Conservation (phyloP, 2,888 invertebrate genomes). For the Siphlonurus alternatus region DNA sequence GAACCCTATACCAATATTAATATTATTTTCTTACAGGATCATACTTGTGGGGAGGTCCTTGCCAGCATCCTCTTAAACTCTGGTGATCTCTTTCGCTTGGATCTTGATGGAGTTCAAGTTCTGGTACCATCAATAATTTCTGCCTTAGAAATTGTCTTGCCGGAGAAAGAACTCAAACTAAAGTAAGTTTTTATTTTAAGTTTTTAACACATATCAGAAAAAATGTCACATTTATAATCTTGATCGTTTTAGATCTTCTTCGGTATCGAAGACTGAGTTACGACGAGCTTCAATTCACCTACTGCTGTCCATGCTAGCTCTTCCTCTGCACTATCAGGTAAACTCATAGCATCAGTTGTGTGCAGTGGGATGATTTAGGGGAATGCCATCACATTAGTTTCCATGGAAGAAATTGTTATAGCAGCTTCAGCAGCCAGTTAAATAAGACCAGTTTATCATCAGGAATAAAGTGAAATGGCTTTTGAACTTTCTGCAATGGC, state of each 20-base stretch:
- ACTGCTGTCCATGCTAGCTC: conserved; percentile 73
- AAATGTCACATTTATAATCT: neutral
- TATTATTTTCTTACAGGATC: conserved; percentile 22
- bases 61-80: conserved; percentile 78
- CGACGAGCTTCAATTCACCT: conserved; percentile 84
- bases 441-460: too few species aligned
- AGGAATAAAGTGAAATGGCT: too few species aligned
- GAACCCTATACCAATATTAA: too few species aligned
- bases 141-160: conserved; percentile 79
- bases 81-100: conserved; percentile 72
- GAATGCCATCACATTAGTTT: conserved; percentile 1
- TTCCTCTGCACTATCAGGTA: conserved; percentile 81
- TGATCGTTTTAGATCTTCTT: conserved; percentile 28
- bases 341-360: conserved; percentile 9
- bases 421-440: too few species aligned
- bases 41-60: conserved; percentile 58
- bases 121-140: conserved; percentile 77
- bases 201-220: neutral
- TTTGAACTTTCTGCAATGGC: too few species aligned
- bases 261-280: conserved; percentile 57
- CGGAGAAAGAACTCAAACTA: conserved; percentile 66
- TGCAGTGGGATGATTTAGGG: neutral
- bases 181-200: conserved; percentile 27
- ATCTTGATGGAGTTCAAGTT: conserved; percentile 83
- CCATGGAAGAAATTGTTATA: too few species aligned